Base-by-base conservation (phyloP, 2,888 invertebrate species). In the Opisthograptis luteolata region DNA sequence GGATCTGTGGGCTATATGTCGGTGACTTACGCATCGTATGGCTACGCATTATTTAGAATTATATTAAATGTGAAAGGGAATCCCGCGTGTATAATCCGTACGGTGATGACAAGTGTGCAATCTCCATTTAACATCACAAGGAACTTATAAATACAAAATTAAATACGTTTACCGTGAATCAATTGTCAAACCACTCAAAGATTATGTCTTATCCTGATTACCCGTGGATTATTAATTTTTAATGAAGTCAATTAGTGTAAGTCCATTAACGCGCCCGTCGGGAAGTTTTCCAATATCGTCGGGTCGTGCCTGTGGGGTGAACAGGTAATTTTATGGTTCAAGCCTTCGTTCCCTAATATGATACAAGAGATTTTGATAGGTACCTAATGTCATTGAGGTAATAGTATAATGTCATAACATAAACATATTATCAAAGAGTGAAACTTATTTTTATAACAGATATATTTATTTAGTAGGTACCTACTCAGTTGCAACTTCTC, bases 161-260 rank as follows among this genome's bases (percentile, higher is more conserved):
- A n/a, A 1, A 31, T 31, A 22, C 10, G 12, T 22, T 10, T 37
- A 24, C 13, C 22, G 19, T 25, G n/a, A 20, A 46, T 39, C 19
- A 39, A 25, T 2, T 4, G 10, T 3, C 13, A 9, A 17, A 4
- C 28, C 35, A 13, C 34, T 30, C 22, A 25, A 49, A 39, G 30
- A 37, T 42, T 36, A 42, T 7, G 17, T 22, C 9, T 31, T 5
- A 27, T 22, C 14, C 24, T 40, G 39, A 44, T 50, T 35, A 40
- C 24, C 50, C 7, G 12, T 6, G 10, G 37, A 73, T 79, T 73
- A 68, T 79, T 76, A 79, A 79, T 83, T 84, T 55, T 81, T 82
- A 82, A 85, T 81, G 74, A 81, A 81, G 74, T 79, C 71, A 78
- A 79, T 80, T 80, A 76, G 73, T 73, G 74, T 75, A 73, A 83